phyloP scores from a whole-genome alignment of 2,888 invertebrate species.

The Mechanitis mazaeus region DNA sequence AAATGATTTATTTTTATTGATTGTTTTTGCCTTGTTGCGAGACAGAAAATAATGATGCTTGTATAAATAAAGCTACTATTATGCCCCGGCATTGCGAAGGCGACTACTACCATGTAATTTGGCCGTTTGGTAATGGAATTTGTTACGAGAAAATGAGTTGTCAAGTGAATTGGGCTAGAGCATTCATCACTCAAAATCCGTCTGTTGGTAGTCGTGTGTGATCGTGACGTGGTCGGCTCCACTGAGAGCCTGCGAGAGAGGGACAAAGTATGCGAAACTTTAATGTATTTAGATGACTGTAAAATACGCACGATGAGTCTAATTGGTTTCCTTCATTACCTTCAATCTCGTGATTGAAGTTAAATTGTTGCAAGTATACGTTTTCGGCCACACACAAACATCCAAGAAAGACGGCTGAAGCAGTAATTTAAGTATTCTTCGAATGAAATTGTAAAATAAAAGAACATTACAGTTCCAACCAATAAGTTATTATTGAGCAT shows the following conservation, averaged over 20 bases:
- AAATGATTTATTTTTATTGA: conserved; percentile 78
- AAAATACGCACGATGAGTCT: conserved; percentile 22
- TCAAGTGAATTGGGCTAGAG: conserved; percentile 56
- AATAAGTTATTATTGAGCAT: conserved; percentile 18
- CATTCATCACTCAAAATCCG: conserved; percentile 57
- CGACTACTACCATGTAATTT: conserved; percentile 68
- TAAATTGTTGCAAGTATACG: conserved; percentile 2
- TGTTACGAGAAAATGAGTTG: conserved; percentile 73
- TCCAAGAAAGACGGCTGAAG: not conserved
- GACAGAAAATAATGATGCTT: conserved; percentile 75
- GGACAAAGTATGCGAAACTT: conserved; percentile 39
- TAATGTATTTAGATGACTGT: conserved; percentile 35
- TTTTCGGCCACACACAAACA: conserved; percentile 23
- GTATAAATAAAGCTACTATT: conserved; percentile 71
- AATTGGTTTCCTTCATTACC: conserved; percentile 14
- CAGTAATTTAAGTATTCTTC: not conserved
- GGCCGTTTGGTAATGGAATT: conserved; percentile 66
- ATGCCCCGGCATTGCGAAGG: conserved; percentile 65
- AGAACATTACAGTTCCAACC: conserved; percentile 1
- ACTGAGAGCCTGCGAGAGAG: conserved; percentile 35
- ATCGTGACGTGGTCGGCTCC: conserved; percentile 37
- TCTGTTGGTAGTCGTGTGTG: conserved; percentile 36
- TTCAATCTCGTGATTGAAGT: conserved; percentile 8
- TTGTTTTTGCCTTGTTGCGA: conserved; percentile 75
- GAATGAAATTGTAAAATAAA: not conserved